A percentile compares a stretch with the other conserved stretches of the same genome.
These are phyloP conservation scores for Pogonomyrmex barbatus DNA, from an alignment of 1,140 invertebrate species.

Conservation along the genomic window DNA sequence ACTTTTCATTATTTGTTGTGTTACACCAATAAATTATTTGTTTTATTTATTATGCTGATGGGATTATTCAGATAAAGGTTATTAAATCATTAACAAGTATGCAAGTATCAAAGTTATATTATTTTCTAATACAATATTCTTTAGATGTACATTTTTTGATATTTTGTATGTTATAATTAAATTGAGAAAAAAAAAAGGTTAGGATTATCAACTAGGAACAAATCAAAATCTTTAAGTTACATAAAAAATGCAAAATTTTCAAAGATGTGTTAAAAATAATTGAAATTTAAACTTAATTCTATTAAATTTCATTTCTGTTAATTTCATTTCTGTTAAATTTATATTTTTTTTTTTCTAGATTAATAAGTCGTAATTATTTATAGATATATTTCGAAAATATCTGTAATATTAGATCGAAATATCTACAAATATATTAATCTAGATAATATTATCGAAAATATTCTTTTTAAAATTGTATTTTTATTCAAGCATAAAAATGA, in stretches of 20 bases:
- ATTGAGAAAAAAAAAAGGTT: background rate
- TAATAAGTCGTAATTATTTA: background rate
- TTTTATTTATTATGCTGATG: background rate
- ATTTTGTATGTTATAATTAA: slow-evolving; percentile 30
- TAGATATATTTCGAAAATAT: background rate
- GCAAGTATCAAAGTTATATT: slow-evolving; percentile 37
- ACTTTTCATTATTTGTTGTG: slow-evolving; percentile 11
- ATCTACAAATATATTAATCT: no score
- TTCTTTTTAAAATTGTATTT: background rate
- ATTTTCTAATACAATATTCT: slow-evolving; percentile 4
- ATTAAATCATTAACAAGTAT: slow-evolving; percentile 53
- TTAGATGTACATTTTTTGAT: background rate
- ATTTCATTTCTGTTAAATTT: background rate
- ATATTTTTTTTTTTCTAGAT: background rate
- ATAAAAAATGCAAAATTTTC: slow-evolving; percentile 14
- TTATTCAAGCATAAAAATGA: background rate
- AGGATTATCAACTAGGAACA: background rate
- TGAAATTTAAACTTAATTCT: slow-evolving; percentile 22
- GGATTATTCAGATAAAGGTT: slow-evolving; percentile 36
- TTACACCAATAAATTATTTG: slow-evolving; percentile 13
- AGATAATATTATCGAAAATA: background rate
- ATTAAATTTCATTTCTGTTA: background rate
- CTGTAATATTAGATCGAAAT: no score
- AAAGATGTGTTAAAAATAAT: background rate
- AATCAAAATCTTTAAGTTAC: background rate